Percentiles rank a stretch among this genome's conserved stretches.
Conservation (phyloP, 2,797 vertebrate genomes). For the Pitangus sulphuratus region DNA sequence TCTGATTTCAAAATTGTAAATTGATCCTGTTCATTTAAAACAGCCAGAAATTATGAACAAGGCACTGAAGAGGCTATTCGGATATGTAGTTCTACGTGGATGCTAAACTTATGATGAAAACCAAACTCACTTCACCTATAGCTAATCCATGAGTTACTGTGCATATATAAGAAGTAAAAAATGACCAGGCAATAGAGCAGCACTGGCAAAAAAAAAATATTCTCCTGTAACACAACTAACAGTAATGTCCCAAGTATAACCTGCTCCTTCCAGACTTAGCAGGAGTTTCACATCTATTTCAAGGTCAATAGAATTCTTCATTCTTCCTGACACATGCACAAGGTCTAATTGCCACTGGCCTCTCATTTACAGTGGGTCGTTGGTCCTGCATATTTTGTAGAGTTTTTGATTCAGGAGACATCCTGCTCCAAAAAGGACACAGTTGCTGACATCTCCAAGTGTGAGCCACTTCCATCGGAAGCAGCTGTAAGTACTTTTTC, state of each 20-base stretch:
- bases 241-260: neutral
- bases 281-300: neutral
- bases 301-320: neutral
- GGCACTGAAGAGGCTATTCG: neutral
- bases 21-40: neutral
- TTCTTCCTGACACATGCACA: neutral
- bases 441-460: neutral
- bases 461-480: neutral
- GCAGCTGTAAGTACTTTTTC: constrained; percentile 38
- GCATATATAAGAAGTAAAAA: neutral
- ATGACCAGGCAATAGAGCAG: neutral
- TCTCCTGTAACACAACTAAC: neutral
- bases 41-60: neutral
- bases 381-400: constrained; percentile 59
- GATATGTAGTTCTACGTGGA: neutral
- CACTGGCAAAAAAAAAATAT: neutral
- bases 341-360: neutral
- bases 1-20: neutral
- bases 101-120: neutral
- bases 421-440: constrained; percentile 25
- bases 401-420: constrained; percentile 72
- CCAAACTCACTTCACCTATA: neutral
- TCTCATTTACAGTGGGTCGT: constrained; percentile 54
- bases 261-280: neutral
- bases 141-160: neutral